Evolutionary conservation across 1,140 invertebrate genomes (phyloP).

Genomic region (Brachionus sp.): DNA sequence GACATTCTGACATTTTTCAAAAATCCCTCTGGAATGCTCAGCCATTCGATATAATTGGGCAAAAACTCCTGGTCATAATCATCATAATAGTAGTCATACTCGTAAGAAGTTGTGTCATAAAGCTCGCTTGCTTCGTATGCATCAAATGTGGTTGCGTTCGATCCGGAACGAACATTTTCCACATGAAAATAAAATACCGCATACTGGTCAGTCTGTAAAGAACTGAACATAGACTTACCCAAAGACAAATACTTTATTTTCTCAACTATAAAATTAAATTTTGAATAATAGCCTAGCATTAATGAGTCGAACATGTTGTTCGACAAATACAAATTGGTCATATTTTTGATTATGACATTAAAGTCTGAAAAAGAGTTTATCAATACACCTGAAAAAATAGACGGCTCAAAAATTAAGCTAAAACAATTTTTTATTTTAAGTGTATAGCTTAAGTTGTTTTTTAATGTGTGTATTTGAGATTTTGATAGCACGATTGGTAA

Average conservation of each 20-base stretch:
- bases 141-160: background rate
- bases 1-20: constrained; percentile 39
- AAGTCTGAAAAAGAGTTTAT: constrained; percentile 39
- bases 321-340: background rate
- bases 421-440: constrained; percentile 16
- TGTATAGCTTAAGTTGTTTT: constrained; percentile 41
- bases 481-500: background rate
- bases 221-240: constrained; percentile 20
- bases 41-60: background rate
- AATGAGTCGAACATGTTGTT: constrained; percentile 32
- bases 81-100: background rate
- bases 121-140: background rate
- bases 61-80: background rate
- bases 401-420: constrained; percentile 25
- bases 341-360: constrained; percentile 14
- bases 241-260: background rate
- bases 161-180: background rate
- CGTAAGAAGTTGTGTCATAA: background rate
- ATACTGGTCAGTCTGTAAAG: constrained; percentile 27
- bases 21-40: constrained; percentile 27
- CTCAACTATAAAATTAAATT: constrained; percentile 40
- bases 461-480: background rate
- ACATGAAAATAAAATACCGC: constrained; percentile 43
- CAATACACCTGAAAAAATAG: background rate
- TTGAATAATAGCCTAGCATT: constrained; percentile 20